Conservation (phyloP, 2,113 vertebrate genomes). For the Origma solitaria region DNA sequence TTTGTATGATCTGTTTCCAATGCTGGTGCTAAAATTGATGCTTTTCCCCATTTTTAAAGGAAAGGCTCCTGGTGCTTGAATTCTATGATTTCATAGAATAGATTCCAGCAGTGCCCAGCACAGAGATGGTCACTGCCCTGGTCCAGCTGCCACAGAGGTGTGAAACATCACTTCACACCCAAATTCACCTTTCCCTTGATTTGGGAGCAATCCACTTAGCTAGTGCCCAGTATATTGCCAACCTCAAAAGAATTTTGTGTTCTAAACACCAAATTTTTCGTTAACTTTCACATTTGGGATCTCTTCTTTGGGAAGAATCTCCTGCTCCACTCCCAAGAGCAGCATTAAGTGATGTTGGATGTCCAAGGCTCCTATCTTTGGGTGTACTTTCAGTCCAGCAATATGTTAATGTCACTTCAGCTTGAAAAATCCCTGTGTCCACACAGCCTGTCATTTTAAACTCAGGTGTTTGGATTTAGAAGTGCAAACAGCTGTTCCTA, state of each 20-base stretch:
- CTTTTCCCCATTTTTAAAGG: background rate
- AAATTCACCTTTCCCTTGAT: background rate
- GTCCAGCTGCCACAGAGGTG: background rate
- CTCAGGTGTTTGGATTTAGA: background rate
- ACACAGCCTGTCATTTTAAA: background rate
- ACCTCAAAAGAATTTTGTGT: background rate
- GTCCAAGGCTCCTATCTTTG: background rate
- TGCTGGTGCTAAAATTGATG: background rate
- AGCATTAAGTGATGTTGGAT: background rate
- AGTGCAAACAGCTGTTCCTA: background rate
- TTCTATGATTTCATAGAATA: background rate
- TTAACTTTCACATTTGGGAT: background rate
- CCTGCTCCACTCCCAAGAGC: background rate
- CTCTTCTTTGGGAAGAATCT: background rate
- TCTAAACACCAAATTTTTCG: background rate
- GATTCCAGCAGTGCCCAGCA: background rate
- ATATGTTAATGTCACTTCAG: background rate
- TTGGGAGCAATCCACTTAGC: background rate
- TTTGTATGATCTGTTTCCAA: background rate
- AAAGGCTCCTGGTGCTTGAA: background rate
- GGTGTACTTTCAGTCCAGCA: background rate
- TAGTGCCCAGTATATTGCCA: background rate
- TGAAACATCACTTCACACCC: background rate
- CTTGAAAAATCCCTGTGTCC: background rate
- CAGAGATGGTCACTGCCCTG: background rate